These are phyloP conservation scores for Coluber constrictor DNA, from an alignment of 2,797 vertebrate genomes.

Conservation along the genomic window DNA sequence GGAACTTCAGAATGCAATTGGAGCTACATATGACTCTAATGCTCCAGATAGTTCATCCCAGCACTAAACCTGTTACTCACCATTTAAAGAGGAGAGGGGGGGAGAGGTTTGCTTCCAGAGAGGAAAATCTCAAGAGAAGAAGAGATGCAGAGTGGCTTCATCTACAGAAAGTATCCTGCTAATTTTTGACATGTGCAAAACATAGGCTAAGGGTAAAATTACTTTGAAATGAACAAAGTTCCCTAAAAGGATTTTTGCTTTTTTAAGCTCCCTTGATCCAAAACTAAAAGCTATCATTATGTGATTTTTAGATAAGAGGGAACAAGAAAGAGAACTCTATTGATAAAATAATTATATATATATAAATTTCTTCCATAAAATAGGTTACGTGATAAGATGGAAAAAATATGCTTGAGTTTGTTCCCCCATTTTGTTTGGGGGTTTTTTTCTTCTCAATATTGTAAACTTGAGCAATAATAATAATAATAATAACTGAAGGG, in stretches of 20 bases:
- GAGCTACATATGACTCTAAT: not conserved
- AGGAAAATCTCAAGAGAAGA: not conserved
- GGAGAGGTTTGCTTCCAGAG: not conserved
- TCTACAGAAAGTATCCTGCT: not conserved
- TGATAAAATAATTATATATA: not conserved
- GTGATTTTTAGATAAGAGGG: not conserved
- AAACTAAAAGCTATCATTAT: not conserved
- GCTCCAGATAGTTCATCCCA: not conserved
- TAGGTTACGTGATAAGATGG: not conserved
- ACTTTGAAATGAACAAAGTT: not conserved
- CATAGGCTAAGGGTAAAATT: not conserved
- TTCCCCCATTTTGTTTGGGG: not conserved
- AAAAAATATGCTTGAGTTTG: not conserved
- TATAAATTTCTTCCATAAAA: not conserved
- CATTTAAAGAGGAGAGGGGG: too few relatives aligned
- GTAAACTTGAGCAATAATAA: not conserved
- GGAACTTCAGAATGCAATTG: not conserved
- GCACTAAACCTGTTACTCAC: not conserved
- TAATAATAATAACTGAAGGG: not conserved
- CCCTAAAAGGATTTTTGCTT: not conserved
- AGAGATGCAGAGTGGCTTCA: not conserved
- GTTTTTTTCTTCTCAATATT: not conserved
- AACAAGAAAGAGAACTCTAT: not conserved
- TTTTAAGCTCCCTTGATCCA: conserved; percentile 13
- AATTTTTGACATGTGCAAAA: not conserved